Conservation (phyloP, 1,140 invertebrate genomes). For the Drosophila serrata region DNA sequence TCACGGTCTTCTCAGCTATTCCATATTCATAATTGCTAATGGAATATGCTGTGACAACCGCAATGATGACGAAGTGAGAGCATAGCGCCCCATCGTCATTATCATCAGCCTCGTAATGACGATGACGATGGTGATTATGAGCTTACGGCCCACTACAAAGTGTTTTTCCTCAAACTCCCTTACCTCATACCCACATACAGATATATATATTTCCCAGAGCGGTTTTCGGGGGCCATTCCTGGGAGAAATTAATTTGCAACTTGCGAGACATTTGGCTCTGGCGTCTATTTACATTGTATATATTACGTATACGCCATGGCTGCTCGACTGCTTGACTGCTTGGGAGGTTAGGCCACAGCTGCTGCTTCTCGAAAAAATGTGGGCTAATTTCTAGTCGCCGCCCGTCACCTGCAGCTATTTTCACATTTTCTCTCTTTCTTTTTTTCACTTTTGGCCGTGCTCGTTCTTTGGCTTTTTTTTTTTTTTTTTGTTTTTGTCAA, state of each 20-base stretch:
- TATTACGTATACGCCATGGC: slow-evolving; percentile 70
- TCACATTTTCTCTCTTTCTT: slow-evolving; percentile 52
- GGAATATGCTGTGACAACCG: slow-evolving; percentile 80
- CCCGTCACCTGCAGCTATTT: slow-evolving; percentile 75
- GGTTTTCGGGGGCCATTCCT: slow-evolving; percentile 57
- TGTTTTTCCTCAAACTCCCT: slow-evolving; percentile 23
- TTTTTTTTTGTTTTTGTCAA: slow-evolving; percentile 34
- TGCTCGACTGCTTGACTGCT: slow-evolving; percentile 10
- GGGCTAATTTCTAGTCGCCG: slow-evolving; percentile 75
- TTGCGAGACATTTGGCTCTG: slow-evolving; percentile 78
- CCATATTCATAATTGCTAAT: slow-evolving; percentile 85
- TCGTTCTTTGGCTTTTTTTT: slow-evolving; percentile 32
- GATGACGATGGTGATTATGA: slow-evolving; percentile 60
- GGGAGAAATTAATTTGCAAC: slow-evolving; percentile 85
- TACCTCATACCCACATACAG: slow-evolving; percentile 4
- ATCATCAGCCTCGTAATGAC: slow-evolving; percentile 6
- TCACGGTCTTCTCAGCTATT: slow-evolving; percentile 63
- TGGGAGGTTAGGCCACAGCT: slow-evolving; percentile 66
- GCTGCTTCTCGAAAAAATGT: slow-evolving; percentile 51
- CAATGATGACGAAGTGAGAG: slow-evolving; percentile 42
- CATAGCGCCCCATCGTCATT: slow-evolving; percentile 13
- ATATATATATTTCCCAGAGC: slow-evolving; percentile 30
- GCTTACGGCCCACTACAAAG: slow-evolving; percentile 61
- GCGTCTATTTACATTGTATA: slow-evolving; percentile 81
- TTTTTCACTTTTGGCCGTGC: slow-evolving; percentile 23